Evolutionary conservation across 2,113 vertebrate species (phyloP).

Genomic region (Oryzias woworae): DNA sequence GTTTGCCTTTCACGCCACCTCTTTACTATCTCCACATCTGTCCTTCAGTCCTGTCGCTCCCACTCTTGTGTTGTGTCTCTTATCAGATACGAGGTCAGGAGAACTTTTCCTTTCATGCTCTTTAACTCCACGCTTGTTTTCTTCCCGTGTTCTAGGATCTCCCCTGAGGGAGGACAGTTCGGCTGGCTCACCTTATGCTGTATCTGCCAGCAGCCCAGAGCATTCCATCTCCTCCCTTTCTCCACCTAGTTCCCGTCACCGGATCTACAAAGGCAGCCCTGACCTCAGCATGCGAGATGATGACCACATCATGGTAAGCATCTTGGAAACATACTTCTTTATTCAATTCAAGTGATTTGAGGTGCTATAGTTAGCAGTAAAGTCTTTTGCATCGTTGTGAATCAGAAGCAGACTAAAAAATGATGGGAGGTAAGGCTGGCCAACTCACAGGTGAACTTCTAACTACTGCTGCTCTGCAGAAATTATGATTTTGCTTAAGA

Average conservation of each 20-base stretch:
- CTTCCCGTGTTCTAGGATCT: slow-evolving; percentile 58
- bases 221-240: slow-evolving; percentile 73
- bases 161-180: slow-evolving; percentile 74
- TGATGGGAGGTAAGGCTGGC: no score
- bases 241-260: slow-evolving; percentile 69
- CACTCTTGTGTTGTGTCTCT: slow-evolving; percentile 29
- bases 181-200: slow-evolving; percentile 67
- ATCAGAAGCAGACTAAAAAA: no score
- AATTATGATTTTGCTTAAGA: no score
- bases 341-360: no score
- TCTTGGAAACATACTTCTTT: not conserved
- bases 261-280: slow-evolving; percentile 68
- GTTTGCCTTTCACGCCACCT: slow-evolving; percentile 11
- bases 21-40: slow-evolving; percentile 32
- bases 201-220: slow-evolving; percentile 76
- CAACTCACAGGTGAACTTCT: no score
- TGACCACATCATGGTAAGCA: slow-evolving; percentile 69
- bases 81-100: slow-evolving; percentile 17
- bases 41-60: slow-evolving; percentile 49
- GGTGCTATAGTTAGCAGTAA: no score
- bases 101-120: not conserved
- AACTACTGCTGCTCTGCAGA: no score
- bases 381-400: no score
- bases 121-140: slow-evolving; percentile 7
- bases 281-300: slow-evolving; percentile 72